Evolutionary conservation across 2,888 invertebrate species (phyloP), one percentile per base, ranked within the genome.

Genomic region (Liopterus haemorrhoidalis): DNA sequence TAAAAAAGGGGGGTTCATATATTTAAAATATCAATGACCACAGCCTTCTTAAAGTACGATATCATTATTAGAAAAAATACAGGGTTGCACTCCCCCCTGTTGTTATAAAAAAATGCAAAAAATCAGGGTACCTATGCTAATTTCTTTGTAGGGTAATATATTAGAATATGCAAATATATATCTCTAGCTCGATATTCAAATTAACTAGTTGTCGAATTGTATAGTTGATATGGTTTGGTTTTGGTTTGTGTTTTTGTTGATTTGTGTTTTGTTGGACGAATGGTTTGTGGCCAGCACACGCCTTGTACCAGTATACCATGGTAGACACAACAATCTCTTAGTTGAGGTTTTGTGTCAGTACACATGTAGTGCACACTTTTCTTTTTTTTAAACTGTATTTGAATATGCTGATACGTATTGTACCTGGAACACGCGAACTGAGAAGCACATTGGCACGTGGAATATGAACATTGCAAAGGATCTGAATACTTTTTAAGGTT

Each of bases 1-100:
- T 47, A 49, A 50, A 52, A 49, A 37, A 42, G 33, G 41, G 30
- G 28, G 41, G 25, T 18, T 18, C 33, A 32, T 41, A 33, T 41
- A 49, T 47, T 47, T 51, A 50, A 51, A 51, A 51, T 53, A 51
- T 53, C 51, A 53, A 50, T 53, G 49, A 46, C 47, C 53, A 46
- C 49, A 48, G 44, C 47, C 51, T 42, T 40, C 28, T 42, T 39
- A 12, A 5, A 30, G 39, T 41, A 42, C 43, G 40, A 48, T 52
- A 48, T 48, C 48, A 44, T 48, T 49, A 45, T 49, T 47, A 49
- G 47, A 22, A 22, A 30, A 38, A 14, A 25, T 9, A 24, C 20
- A 15, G 20, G 27, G 32, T 35, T 24, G 39, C 41, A 50, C 49
- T 43, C 50, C 22, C n/a, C n/a, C n/a, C n/a, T n/a, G n/a, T n/a